Evolutionary conservation across 2,888 invertebrate genomes (phyloP), one percentile per base, ranked within the genome.

Genomic region (Torymus auratus): DNA sequence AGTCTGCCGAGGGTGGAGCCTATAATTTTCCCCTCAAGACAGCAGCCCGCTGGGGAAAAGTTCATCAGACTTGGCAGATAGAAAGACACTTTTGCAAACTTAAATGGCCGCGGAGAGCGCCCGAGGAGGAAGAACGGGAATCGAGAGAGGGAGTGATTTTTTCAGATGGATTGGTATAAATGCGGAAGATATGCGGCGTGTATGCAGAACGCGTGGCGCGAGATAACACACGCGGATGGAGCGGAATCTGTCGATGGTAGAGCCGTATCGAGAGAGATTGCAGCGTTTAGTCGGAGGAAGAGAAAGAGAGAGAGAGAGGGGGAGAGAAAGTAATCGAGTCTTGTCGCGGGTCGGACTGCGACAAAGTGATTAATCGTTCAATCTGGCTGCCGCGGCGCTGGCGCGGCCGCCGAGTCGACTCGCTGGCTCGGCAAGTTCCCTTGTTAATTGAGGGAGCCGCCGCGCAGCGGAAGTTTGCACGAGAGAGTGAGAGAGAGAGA

Each of bases 91-190:
- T 67, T 52, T 67, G 10, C 53, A 67, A 67, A 67, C 53, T 67
- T 67, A 70, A 70, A 58, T 58, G 58, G 60, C 56, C 60, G 58
- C 17, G n/a, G 41, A 17, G 58, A 20, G 15, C 20, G 13, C 20
- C 17, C 55, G 53, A 17, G 11, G 53, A 20, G 17, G 17, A 14
- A 20, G 52, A 67, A 67, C 5, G 20, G 11, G 67, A 53, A 15
- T 20, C 5, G 17, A 15, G 14, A 14, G 52, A 67, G 55, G 52
- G 52, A 14, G 52, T 70, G 70, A 70, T 58, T 60, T 67, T 67
- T 67, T 53, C 67, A 67, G 20, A 20, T 67, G 53, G n/a, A 12
- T 67, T 67, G 67, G 28, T 28, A 67, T 67, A 67, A 67, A 67
- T 55, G 20, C 52, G 17, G 17, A 67, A 41, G 3, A 1, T 20